Evolutionary conservation across 2,797 vertebrate species (phyloP), one percentile per base, ranked within the genome.

Genomic region (Melanotaenia trifasciata): DNA sequence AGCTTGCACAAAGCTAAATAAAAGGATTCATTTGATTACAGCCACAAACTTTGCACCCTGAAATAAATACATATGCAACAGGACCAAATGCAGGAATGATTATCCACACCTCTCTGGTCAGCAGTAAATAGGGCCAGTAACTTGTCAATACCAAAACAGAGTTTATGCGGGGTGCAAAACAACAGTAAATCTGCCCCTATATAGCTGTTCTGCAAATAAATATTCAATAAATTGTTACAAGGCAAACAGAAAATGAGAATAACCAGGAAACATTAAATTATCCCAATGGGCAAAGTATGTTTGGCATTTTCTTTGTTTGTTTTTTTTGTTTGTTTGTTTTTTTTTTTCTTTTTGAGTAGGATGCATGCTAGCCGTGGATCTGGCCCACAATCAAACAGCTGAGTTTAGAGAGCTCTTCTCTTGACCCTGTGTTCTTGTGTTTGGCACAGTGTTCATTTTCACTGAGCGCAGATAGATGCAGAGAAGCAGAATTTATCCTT

Each of bases 371-470:
- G n/a, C 20, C 67, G n/a, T 57, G 62, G 65, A 83, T 59, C 22
- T 72, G 79, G 69, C 35, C 43, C 56, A 8, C 12, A 72, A 73
- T 72, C 76, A 74, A 65, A 60, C 78, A 74, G 51, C 58, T 64
- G 36, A 20, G 10, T 64, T 64, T 43, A 2, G 24, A 74, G 38
- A 58, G 40, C 51, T 65, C 45, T 60, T 60, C 64, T 64, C 58
- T 72, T 79, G 69, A 81, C 35, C 63, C 63, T 26, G 12, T 75
- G 62, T 70, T 72, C 62, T 64, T 72, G 22, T 58, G 56, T 73
- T 35, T 40, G 63, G 67, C 51, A 67, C 26, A 43, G 50, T 35
- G 40, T 72, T 60, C 12, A 38, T 78, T 80, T 77, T 32, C 50
- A 70, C 35, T 20, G 40, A 67, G 63, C 36, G 53, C 30, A 63